phyloP scores from a whole-genome alignment of 2,797 vertebrate species.

The Leontopithecus rosalia region DNA sequence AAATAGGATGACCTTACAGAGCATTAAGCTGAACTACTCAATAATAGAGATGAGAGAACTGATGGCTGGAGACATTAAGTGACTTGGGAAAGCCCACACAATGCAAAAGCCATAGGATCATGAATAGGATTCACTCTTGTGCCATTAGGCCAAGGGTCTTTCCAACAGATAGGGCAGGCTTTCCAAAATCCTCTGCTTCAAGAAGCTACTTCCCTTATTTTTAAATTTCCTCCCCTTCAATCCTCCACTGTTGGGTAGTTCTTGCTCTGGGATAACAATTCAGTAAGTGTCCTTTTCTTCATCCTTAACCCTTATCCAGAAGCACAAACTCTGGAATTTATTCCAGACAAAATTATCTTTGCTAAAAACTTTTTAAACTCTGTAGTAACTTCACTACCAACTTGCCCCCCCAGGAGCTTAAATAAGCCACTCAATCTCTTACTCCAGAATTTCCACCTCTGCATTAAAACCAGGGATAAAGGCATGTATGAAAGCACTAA shows the following conservation, averaged over 20 bases:
- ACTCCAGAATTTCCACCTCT: neutral
- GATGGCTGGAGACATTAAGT: neutral
- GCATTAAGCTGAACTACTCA: neutral
- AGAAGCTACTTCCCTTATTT: neutral
- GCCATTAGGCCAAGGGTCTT: neutral
- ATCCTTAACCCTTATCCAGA: neutral
- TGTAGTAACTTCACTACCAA: neutral
- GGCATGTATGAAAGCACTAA: neutral
- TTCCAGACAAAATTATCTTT: neutral
- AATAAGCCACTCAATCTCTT: neutral
- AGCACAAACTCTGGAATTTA: neutral
- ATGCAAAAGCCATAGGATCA: neutral
- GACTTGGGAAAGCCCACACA: neutral
- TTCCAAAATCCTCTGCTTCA: neutral
- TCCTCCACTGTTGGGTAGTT: neutral
- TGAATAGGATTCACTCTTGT: neutral
- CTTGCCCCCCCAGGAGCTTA: neutral
- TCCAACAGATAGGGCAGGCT: neutral
- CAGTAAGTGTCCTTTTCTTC: neutral
- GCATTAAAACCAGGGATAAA: neutral
- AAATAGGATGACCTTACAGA: neutral
- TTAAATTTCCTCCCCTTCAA: neutral
- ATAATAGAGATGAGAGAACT: neutral
- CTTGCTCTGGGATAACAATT: neutral
- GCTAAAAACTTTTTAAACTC: neutral